Evolutionary conservation across 2,797 vertebrate species (phyloP).

Genomic region (Tenualosa thibaudeaui): DNA sequence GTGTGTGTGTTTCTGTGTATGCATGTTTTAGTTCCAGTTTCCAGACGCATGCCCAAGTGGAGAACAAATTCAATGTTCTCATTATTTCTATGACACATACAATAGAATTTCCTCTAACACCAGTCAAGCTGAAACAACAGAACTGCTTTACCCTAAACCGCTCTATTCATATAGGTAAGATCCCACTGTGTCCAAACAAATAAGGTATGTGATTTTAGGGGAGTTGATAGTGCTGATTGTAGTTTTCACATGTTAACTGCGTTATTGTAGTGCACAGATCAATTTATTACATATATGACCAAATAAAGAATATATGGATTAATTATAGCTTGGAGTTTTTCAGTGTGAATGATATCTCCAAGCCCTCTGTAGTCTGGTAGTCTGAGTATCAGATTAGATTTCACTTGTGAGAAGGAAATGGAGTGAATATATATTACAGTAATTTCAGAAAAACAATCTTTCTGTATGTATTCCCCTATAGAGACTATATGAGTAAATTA

Average conservation of each 20-base stretch:
- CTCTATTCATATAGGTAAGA: constrained; percentile 97
- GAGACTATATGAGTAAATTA: neutral
- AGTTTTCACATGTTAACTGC: neutral
- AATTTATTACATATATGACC: too few relatives aligned
- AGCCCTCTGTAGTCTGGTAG: neutral
- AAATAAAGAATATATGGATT: too few relatives aligned
- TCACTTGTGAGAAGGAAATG: neutral
- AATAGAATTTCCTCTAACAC: constrained; percentile 77
- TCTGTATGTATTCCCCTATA: neutral
- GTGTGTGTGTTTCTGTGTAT: neutral
- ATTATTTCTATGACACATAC: constrained; percentile 81
- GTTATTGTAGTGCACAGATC: neutral
- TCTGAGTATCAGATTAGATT: neutral
- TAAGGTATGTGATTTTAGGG: neutral
- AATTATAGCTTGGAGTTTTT: constrained; percentile 11
- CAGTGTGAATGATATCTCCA: constrained; percentile 30
- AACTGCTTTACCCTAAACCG: constrained; percentile 89
- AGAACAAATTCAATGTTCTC: constrained; percentile 59
- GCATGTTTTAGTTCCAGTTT: constrained; percentile 69
- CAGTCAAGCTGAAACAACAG: constrained; percentile 71
- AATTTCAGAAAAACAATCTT: neutral
- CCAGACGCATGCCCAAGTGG: constrained; percentile 70
- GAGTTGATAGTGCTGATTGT: too few relatives aligned
- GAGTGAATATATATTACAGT: neutral
- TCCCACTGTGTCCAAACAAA: neutral